These are phyloP conservation scores for Cosmia trapezina DNA, from an alignment of 2,888 invertebrate genomes.

Conservation along the genomic window DNA sequence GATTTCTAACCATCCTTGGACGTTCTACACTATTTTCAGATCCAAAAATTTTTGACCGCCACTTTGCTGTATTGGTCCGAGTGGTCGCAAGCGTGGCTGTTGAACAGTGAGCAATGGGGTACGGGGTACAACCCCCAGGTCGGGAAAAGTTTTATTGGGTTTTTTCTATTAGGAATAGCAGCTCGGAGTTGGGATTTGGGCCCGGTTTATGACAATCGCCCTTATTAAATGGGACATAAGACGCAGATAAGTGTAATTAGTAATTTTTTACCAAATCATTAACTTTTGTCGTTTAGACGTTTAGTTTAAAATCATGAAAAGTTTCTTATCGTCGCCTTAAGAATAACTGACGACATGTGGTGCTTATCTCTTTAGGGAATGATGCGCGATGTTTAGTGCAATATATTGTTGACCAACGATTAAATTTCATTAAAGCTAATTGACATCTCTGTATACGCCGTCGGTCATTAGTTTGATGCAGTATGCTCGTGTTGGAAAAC, in stretches of 20 bases:
- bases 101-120: too few relatives aligned
- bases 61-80: not conserved
- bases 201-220: not conserved
- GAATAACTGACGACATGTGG: too few relatives aligned
- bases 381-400: not conserved
- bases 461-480: constrained; percentile 47
- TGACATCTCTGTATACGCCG: constrained; percentile 25
- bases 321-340: too few relatives aligned
- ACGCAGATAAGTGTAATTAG: too few relatives aligned
- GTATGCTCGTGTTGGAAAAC: constrained; percentile 43
- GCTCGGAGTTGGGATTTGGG: not conserved
- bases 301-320: too few relatives aligned
- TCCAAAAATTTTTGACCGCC: not conserved
- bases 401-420: not conserved
- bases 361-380: not conserved
- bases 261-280: too few relatives aligned
- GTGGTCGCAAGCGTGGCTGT: not conserved
- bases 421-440: constrained; percentile 26
- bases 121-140: not conserved
- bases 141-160: not conserved
- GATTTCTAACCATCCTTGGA: not conserved
- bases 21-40: not conserved
- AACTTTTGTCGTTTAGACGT: too few relatives aligned
- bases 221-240: not conserved
- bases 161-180: not conserved